phyloP scores from a whole-genome alignment of 2,888 invertebrate species.

The Drosophila borealis region DNA sequence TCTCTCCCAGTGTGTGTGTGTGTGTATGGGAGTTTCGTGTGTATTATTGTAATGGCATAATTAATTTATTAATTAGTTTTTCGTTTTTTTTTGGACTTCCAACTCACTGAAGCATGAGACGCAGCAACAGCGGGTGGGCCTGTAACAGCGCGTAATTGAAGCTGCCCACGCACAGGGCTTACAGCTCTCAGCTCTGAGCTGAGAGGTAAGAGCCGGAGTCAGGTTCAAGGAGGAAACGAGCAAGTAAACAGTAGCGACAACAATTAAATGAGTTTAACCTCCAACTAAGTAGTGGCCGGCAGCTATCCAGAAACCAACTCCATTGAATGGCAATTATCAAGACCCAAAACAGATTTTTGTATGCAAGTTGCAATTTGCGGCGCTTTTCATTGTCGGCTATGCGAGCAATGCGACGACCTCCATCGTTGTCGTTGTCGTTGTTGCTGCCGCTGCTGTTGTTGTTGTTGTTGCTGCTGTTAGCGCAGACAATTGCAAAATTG shows the following conservation, averaged over 20 bases:
- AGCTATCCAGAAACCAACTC: constrained; percentile 7
- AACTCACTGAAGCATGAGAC: constrained; percentile 58
- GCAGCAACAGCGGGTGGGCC: constrained; percentile 51
- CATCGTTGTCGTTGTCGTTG: constrained; percentile 62
- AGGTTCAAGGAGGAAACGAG: constrained; percentile 62
- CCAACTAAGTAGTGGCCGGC: constrained; percentile 5
- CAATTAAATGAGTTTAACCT: constrained; percentile 64
- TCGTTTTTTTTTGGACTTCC: constrained; percentile 32
- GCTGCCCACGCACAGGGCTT: constrained; percentile 69
- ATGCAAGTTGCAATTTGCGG: constrained; percentile 77
- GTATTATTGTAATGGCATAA: constrained; percentile 77
- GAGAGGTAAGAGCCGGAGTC: constrained; percentile 20
- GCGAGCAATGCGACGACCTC: constrained; percentile 74
- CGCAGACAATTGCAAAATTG: constrained; percentile 80
- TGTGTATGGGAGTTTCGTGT: constrained; percentile 21
- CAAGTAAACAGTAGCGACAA: constrained; percentile 60
- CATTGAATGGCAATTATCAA: constrained; percentile 71
- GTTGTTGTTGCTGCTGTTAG: constrained; percentile 23
- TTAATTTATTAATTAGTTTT: constrained; percentile 82
- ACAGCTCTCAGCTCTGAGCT: constrained; percentile 7
- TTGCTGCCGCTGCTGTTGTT: constrained; percentile 2
- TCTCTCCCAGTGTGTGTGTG: constrained; percentile 19
- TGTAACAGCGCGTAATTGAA: constrained; percentile 63
- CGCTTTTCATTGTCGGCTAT: constrained; percentile 78
- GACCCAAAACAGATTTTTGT: constrained; percentile 75